These are phyloP conservation scores for Parnassius orleans DNA, from an alignment of 2,888 invertebrate species.

Conservation along the genomic window DNA sequence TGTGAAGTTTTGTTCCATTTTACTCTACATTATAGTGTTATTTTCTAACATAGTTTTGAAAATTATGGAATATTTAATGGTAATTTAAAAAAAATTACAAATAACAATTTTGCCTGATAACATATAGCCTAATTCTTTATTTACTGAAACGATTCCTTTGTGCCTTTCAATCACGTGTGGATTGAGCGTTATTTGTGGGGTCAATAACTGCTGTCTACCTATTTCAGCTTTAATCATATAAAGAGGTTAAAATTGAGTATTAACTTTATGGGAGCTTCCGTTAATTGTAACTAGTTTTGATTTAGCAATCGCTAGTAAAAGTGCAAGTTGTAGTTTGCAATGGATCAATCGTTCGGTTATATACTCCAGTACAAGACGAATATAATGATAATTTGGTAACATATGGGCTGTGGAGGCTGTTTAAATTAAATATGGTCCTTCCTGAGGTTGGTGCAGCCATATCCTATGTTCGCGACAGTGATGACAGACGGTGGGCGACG, in stretches of 20 bases:
- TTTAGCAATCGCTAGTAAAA: constrained; percentile 4
- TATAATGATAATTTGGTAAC: constrained; percentile 2
- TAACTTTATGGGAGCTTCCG: constrained; percentile 14
- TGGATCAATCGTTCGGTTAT: constrained; percentile 2
- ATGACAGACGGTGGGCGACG: constrained; percentile 46
- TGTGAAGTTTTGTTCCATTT: constrained; percentile 22
- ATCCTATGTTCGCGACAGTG: constrained; percentile 44
- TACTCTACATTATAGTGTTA: constrained; percentile 18
- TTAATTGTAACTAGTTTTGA: constrained; percentile 21
- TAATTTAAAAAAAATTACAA: neutral
- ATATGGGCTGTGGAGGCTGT: constrained; percentile 18
- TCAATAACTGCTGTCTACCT: constrained; percentile 70
- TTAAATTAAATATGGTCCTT: constrained; percentile 7
- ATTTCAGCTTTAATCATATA: constrained; percentile 43
- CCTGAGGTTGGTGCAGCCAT: constrained; percentile 16
- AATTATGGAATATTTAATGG: neutral
- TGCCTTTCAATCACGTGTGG: constrained; percentile 74
- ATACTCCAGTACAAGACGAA: neutral
- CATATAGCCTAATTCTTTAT: constrained; percentile 10
- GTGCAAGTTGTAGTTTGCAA: constrained; percentile 5
- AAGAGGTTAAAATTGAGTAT: constrained; percentile 29
- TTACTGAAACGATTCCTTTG: constrained; percentile 41
- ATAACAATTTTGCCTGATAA: neutral
- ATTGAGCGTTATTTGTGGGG: constrained; percentile 71
- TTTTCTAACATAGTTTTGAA: constrained; percentile 9